Base-by-base conservation (phyloP, 2,888 invertebrate genomes). In the Scelioninae gen. 2 region DNA sequence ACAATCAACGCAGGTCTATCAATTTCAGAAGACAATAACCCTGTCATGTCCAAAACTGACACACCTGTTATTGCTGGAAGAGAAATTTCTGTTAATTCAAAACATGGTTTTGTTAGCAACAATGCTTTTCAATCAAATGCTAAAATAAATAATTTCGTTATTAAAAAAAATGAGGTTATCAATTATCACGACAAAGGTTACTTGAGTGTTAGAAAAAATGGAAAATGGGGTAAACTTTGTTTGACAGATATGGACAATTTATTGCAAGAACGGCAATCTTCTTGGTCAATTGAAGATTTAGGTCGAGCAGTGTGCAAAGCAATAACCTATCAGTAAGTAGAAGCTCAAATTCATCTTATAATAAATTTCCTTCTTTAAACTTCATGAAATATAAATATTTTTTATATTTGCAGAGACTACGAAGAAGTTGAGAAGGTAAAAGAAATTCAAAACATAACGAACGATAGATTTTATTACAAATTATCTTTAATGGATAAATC, bases 211-310 rank as follows among this genome's bases (percentile, higher is more conserved):
- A 88, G 92, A 31, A 92, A 92, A 81, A 90, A 91, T 77, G 94
- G 94, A 0, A 88, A 89, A 48, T 94, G 94, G 94, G 93, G 93
- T 3, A 92, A 93, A 81, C 86, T 94, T 2, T 94, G 94, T 78
- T 88, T 93, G 13, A 91, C 92, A 74, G 91, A 90, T 74, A 91
- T 92, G 79, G 88, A 89, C 45, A 88, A 90, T 74, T 88, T 91
- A 0, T 88, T 90, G 1, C 86, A 88, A 31, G 87, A 89, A 72
- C 89, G 90, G 0, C 89, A 89, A 52, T 89, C 90, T 48, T 87
- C 89, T 2, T 90, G 91, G 86, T 89, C 91, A 78, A 87, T 93
- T 25, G 89, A 90, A 15, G 93, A 93, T 81, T 88, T 94, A 33
- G 94, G 93, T 3, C 88, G 90, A 81, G 92, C 93, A 0, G 92